Evolutionary conservation across 2,113 vertebrate species (phyloP).

Genomic region (Halcyon senegalensis): DNA sequence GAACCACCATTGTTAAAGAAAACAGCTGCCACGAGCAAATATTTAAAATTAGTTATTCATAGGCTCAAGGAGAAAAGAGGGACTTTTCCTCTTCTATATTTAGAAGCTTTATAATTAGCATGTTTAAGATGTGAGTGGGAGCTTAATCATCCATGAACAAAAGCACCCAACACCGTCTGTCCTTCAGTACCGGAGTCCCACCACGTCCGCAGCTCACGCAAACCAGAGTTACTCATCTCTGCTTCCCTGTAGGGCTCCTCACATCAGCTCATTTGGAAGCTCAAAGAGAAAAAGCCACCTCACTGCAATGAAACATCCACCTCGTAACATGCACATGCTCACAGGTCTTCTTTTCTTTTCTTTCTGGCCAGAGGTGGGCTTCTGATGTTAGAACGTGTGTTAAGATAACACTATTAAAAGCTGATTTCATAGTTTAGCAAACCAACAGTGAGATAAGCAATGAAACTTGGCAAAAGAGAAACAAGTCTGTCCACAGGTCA

Average conservation of each 20-base stretch:
- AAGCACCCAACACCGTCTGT: background rate
- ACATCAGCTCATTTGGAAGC: background rate
- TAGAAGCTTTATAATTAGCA: constrained; percentile 12
- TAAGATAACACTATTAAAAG: background rate
- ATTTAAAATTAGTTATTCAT: background rate
- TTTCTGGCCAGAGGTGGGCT: background rate
- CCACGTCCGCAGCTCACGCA: background rate
- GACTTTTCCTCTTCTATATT: constrained; percentile 1
- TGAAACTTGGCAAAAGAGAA: background rate
- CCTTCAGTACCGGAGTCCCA: background rate
- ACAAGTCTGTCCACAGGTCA: background rate
- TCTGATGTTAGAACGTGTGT: background rate
- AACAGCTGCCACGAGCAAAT: background rate
- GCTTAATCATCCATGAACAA: background rate
- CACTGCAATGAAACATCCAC: background rate
- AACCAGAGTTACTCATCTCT: background rate
- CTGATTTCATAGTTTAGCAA: background rate
- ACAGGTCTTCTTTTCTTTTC: background rate
- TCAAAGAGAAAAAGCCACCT: background rate
- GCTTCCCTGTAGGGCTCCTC: background rate
- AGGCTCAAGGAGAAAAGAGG: background rate
- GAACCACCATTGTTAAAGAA: background rate
- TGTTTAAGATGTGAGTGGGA: background rate
- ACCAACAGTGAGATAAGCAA: background rate
- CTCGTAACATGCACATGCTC: background rate